Evolutionary conservation across 2,888 invertebrate genomes (phyloP).

Genomic region (Meliscaeva auricollis): DNA sequence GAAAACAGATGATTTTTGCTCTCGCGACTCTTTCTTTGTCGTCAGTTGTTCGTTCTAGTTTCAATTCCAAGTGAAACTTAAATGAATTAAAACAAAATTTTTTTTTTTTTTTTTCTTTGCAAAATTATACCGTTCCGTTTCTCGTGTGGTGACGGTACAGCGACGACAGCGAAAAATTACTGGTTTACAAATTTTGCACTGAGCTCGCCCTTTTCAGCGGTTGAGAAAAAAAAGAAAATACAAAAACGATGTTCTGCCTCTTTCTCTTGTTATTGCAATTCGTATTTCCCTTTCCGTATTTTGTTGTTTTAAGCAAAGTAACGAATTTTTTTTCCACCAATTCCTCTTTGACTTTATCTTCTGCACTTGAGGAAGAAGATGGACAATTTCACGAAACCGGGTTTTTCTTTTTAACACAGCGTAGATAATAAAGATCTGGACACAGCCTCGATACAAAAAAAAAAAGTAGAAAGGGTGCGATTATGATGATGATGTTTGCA

Average conservation of each 20-base stretch:
- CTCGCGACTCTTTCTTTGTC: slow-evolving; percentile 37
- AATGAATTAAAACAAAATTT: slow-evolving; percentile 25
- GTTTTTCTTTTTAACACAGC: slow-evolving; percentile 19
- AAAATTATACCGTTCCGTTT: slow-evolving; percentile 10
- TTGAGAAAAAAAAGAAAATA: not conserved
- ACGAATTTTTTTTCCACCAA: slow-evolving; percentile 26
- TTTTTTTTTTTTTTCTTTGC: slow-evolving; percentile 24
- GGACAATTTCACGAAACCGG: slow-evolving; percentile 37
- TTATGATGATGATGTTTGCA: slow-evolving; percentile 22
- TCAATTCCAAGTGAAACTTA: not conserved
- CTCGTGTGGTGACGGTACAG: not conserved
- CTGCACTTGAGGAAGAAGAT: slow-evolving; percentile 1
- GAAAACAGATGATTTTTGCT: slow-evolving; percentile 67
- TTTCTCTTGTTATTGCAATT: slow-evolving; percentile 28
- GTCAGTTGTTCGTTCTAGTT: not conserved
- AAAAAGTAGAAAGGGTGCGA: not conserved
- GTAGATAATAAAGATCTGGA: slow-evolving; percentile 23
- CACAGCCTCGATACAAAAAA: slow-evolving; percentile 29
- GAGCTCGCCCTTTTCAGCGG: slow-evolving; percentile 19
- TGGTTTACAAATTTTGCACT: slow-evolving; percentile 55
- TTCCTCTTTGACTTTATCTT: slow-evolving; percentile 14
- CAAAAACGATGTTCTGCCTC: not conserved
- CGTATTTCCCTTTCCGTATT: slow-evolving; percentile 54
- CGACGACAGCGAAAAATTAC: slow-evolving; percentile 30
- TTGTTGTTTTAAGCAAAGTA: slow-evolving; percentile 42